These are phyloP conservation scores for Triplophysa dalaica DNA, from an alignment of 2,113 vertebrate genomes.

Conservation along the genomic window DNA sequence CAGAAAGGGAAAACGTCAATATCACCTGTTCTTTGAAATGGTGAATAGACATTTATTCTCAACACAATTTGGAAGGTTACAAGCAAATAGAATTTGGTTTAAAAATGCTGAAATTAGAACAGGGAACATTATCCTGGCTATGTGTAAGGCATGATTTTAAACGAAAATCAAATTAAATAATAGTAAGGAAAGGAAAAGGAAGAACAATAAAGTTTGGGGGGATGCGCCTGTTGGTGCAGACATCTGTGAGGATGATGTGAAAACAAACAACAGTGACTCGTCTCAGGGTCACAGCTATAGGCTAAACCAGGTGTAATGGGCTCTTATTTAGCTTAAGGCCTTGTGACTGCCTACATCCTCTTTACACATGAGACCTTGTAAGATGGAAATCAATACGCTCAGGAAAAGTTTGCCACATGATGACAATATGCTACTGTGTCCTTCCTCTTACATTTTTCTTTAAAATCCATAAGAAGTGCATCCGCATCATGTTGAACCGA, in stretches of 20 bases:
- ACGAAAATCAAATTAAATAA: neutral
- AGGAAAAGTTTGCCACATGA: slow-evolving; percentile 60
- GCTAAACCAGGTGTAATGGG: slow-evolving; percentile 25
- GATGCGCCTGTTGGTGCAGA: slow-evolving; percentile 3
- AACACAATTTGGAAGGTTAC: neutral
- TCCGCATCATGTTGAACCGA: slow-evolving; percentile 56
- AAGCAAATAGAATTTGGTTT: neutral
- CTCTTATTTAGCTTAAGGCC: slow-evolving; percentile 50
- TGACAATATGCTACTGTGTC: slow-evolving; percentile 64
- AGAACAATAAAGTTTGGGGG: neutral
- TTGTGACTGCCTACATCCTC: slow-evolving; percentile 48
- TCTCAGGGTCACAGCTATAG: slow-evolving; percentile 6
- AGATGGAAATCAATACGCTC: slow-evolving; percentile 69
- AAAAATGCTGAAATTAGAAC: neutral
- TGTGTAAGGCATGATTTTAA: too few species aligned
- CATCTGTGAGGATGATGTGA: neutral
- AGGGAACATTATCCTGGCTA: too few species aligned
- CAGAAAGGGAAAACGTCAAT: slow-evolving; percentile 31
- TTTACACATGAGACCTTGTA: slow-evolving; percentile 58
- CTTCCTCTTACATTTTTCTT: slow-evolving; percentile 16
- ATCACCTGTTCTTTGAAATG: slow-evolving; percentile 26
- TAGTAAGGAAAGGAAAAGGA: slow-evolving; percentile 1
- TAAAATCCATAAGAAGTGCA: slow-evolving; percentile 2
- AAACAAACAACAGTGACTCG: neutral
- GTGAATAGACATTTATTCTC: neutral